Percentiles rank a stretch among this genome's conserved stretches.
These are phyloP conservation scores for Neoniphon sammara DNA, from an alignment of 2,797 vertebrate genomes.

Conservation along the genomic window DNA sequence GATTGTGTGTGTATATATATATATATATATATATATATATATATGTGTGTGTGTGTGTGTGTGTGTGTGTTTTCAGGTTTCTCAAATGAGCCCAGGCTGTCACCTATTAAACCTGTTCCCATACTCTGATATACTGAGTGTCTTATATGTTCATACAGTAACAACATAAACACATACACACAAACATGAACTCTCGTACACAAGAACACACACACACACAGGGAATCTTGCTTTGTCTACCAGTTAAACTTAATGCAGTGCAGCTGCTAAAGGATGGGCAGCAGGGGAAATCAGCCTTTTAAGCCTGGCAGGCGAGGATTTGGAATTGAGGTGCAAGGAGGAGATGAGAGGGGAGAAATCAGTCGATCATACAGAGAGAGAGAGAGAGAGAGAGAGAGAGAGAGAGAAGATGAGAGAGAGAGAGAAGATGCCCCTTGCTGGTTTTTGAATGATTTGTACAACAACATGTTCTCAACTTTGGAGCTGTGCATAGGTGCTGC, in stretches of 20 bases:
- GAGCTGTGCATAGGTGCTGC: too few relatives aligned
- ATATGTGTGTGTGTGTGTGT: too few relatives aligned
- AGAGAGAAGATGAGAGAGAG: not conserved
- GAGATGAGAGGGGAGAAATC: not conserved
- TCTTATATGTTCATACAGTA: not conserved
- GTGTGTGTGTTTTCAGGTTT: too few relatives aligned
- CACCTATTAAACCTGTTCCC: too few relatives aligned
- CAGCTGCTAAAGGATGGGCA: not conserved
- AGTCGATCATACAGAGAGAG: not conserved
- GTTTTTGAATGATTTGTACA: too few relatives aligned
- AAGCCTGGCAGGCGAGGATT: constrained; percentile 13
- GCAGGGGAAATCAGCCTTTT: constrained; percentile 43
- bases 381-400: not conserved
- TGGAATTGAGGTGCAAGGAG: not conserved
- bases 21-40: too few relatives aligned
- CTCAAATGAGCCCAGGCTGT: too few relatives aligned
- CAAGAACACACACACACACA: not conserved
- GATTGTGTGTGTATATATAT: too few relatives aligned
- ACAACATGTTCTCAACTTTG: too few relatives aligned
- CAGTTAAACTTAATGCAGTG: constrained; percentile 27
- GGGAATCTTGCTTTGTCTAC: constrained; percentile 20
- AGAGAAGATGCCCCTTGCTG: too few relatives aligned
- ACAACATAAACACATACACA: not conserved
- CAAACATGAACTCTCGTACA: not conserved
- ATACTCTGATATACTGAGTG: too few relatives aligned